phyloP scores from a whole-genome alignment of 2,888 invertebrate species.

The Strigamia transsilvanica region DNA sequence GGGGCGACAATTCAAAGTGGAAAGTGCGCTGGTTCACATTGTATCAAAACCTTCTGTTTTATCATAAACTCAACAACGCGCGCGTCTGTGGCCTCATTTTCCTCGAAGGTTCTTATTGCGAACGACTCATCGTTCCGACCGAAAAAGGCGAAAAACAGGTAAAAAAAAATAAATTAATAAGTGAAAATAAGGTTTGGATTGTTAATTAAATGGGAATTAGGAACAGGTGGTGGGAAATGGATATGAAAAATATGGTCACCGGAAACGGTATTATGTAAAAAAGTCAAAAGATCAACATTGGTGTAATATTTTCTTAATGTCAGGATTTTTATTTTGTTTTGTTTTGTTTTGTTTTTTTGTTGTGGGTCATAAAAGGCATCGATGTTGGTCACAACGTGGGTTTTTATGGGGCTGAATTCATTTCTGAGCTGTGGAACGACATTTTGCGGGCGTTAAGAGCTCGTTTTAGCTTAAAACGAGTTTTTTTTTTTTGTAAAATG shows the following conservation, averaged over 20 bases:
- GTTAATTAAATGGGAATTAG: too few species aligned
- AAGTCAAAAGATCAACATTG: too few species aligned
- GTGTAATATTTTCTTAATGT: too few species aligned
- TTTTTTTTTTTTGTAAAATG: too few species aligned
- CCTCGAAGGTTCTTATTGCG: conserved; percentile 88
- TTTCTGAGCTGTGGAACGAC: not conserved
- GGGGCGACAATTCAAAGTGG: conserved; percentile 88
- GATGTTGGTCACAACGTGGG: not conserved
- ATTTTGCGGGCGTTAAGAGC: too few species aligned
- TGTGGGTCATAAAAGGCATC: not conserved
- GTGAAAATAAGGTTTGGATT: too few species aligned
- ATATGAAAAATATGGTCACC: too few species aligned
- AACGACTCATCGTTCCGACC: conserved; percentile 70
- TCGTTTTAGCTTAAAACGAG: too few species aligned
- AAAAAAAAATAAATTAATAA: too few species aligned
- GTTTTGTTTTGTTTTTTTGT: not conserved
- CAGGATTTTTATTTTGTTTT: not conserved
- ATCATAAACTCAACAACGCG: conserved; percentile 85
- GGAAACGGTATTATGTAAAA: too few species aligned
- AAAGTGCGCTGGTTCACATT: conserved; percentile 69
- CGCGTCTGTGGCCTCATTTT: conserved; percentile 84
- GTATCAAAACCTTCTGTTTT: conserved; percentile 86
- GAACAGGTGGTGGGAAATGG: too few species aligned
- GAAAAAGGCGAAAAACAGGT: conserved; percentile 14
- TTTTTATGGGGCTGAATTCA: too few species aligned